These are phyloP conservation scores for Baccha elongata DNA, from an alignment of 2,888 invertebrate genomes.

Conservation along the genomic window DNA sequence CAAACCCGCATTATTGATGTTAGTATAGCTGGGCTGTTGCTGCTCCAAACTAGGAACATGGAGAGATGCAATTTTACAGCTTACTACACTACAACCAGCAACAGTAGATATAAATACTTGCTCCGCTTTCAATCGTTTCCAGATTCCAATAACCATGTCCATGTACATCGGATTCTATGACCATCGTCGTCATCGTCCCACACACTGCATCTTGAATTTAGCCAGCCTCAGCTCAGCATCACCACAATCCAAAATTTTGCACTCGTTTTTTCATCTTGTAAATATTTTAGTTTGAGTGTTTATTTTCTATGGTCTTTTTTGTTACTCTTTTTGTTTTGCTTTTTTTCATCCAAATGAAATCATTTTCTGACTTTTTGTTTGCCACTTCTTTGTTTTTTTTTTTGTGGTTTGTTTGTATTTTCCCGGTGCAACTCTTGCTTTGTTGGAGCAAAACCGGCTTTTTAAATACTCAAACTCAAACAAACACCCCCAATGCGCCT, in stretches of 20 bases:
- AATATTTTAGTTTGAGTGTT: constrained; percentile 16
- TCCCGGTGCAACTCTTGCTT: constrained; percentile 57
- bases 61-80: constrained; percentile 23
- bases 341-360: constrained; percentile 11
- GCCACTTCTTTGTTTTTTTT: constrained; percentile 7
- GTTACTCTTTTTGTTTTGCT: constrained; percentile 13
- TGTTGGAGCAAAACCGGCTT: constrained; percentile 69
- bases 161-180: constrained; percentile 11
- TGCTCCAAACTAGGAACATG: neutral
- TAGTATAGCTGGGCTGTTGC: too few species aligned
- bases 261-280: constrained; percentile 3
- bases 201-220: constrained; percentile 25
- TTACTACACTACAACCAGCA: neutral
- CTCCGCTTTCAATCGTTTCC: constrained; percentile 21
- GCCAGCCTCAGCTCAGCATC: neutral
- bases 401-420: constrained; percentile 27
- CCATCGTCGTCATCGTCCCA: constrained; percentile 25
- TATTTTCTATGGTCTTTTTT: constrained; percentile 18
- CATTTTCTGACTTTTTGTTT: constrained; percentile 6
- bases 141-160: constrained; percentile 31
- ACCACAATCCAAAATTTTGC: constrained; percentile 17
- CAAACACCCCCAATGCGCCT: constrained; percentile 69
- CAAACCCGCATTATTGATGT: constrained; percentile 48
- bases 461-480: constrained; percentile 58
- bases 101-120: neutral